Base-by-base conservation (phyloP, 30 jellyfish, hydroid and myxozoan species). In the Turritopsis dohrnii region DNA sequence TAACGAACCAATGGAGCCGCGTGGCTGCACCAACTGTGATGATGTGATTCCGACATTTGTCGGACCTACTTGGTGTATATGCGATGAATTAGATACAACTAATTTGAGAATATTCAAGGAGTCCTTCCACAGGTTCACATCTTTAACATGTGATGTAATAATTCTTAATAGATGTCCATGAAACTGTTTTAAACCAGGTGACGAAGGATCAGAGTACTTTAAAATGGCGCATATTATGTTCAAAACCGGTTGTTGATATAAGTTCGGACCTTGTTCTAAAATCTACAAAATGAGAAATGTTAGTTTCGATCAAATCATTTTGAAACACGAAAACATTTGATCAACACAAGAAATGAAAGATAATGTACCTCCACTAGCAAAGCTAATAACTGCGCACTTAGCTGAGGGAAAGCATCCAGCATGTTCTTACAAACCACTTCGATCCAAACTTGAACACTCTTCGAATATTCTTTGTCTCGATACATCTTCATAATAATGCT, bases 81-180 rank as follows among this genome's bases (percentile, higher is more conserved):
- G 99, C 5, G 99, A 94, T 5, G 99, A 86, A 74, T 94, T 94
- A 27, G 99, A 94, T 20, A 94, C 99, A 53, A 94, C 99, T 72
- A 94, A 79, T 83, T 94, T 94, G 82, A 94, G 80, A 75, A 94
- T 94, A 77, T 86, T 94, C 81, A 94, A 65, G 13, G 99, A 89
- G 18, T 94, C 99, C 71, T 89, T 94, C 99, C 99, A 94, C 53
- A 94, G 66, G 90, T 89, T 89, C 52, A 94, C 97, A 66, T 94
- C 99, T 97, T 89, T 94, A 65, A 94, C 99, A 74, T 94, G 99
- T 16, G 96, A 94, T n/a, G 99, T 94, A 25, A 94, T 96, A 21
- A 94, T 91, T 69, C 95, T 87, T 8, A 94, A 86, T 69, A 94
- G 53, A 79, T 94, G 96, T 52, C 94, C 91, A 81, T 94, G 96